Evolutionary conservation across 1,140 invertebrate species (phyloP), one percentile per base, ranked within the genome.

Genomic region (Notospermus geniculatus): DNA sequence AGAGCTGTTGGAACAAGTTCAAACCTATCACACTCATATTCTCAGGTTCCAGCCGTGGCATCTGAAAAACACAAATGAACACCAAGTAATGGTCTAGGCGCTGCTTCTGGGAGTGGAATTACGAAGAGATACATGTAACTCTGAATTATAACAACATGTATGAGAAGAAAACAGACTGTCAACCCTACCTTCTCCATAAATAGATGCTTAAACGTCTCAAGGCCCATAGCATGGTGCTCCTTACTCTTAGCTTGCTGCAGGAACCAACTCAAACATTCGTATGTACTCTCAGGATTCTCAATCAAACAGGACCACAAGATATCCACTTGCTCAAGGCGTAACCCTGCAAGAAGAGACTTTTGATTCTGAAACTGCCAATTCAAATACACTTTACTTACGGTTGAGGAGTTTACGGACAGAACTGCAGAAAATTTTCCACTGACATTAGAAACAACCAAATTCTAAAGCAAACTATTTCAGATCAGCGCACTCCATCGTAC

Each of bases 201-300:
- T 4, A 97, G 85, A 72, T 95, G 90, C 68, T 92, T 88, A 23
- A 95, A 83, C 0, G 91, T 90, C 60, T 94, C 91, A 58, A 91
- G 83, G 1, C 89, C 89, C 0, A 97, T 80, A 0, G 93, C 93
- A 81, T 96, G 93, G 41, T 78, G 72, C 54, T 95, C 93, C n/a
- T 91, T 80, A 57, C 77, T 78, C 75, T 93, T 92, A 0, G 91
- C 90, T 80, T 97, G 93, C 17, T 88, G 89, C 7, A 94, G 83
- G 39, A 97, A 81, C 93, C 94, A 97, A 64, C 89, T 91, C 73
- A 95, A 93, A 19, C 95, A 85, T 71, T 95, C 93, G 76, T 97
- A 93, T 0, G 90, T 87, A 70, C 90, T 92, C 61, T 91, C 71
- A 0, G 85, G 78, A 79, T 93, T 90, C 43, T 88, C 87, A 0